Evolutionary conservation across 2,113 vertebrate species (phyloP), one percentile per base, ranked within the genome.

Genomic region (Sterna hirundo): DNA sequence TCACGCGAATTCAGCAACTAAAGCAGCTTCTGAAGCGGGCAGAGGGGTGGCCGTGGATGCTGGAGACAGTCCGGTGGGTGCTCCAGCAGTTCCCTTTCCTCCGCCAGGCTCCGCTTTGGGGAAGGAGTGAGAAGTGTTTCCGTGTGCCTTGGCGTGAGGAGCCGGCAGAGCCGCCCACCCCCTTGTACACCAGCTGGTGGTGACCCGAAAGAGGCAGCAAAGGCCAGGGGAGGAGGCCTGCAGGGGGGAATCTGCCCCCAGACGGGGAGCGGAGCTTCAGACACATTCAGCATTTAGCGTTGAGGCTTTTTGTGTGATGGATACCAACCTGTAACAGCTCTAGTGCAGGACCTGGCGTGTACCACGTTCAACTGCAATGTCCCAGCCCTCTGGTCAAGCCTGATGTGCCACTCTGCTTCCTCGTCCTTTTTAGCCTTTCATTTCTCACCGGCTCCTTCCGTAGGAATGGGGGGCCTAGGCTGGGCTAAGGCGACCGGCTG

Each of bases 201-300:
- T 10, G 40, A 10, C 40, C 27, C 11, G 13, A 8, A 32, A 34
- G 47, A 18, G 57, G 40, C 40, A 34, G 42, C 66, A 20, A 12
- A 21, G 27, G 4, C 10, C n/a, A 8, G 32, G 15, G 55, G 6
- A 12, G 40, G 19, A 23, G 54, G 11, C 3, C 13, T 11, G 44
- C 25, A 4, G 44, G 13, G 57, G 57, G 12, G 40, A 34, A 15
- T 10, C 54, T 42, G 52, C 20, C 25, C n/a, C 25, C 7, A 22
- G 8, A 14, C 5, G 1, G n/a, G 18, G 44, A 60, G 62, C 72
- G 42, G 7, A 60, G 32, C 44, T 58, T 30, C 44, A 19, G 74
- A 20, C 30, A 30, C 36, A 36, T 36, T 25, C 54, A 44, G 0
- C 7, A 0, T 46, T 58, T 15, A 64, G 23, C 7, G 6, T 1